A percentile compares a stretch with the other conserved stretches of the same genome.
phyloP scores from a whole-genome alignment of 2,113 vertebrate genomes.

The Mirza zaza region DNA sequence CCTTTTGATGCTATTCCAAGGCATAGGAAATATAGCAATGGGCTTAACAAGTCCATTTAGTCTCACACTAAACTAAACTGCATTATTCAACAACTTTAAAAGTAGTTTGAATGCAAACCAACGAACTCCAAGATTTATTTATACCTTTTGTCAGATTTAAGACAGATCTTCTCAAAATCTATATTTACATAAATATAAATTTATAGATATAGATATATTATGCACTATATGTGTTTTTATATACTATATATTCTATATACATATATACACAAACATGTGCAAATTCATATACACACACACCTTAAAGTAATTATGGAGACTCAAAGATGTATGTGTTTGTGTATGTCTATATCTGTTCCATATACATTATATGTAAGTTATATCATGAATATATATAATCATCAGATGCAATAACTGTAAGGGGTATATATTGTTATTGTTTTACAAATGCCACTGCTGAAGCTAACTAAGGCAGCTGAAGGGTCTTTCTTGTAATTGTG shows the following conservation, averaged over 20 bases:
- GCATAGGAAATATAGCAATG: not conserved
- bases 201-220: not conserved
- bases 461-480: not conserved
- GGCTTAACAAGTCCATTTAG: not conserved
- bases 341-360: not conserved
- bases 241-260: not conserved
- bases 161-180: not conserved
- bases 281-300: not conserved
- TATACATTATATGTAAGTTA: not conserved
- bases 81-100: not conserved
- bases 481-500: not conserved
- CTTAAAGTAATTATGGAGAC: not conserved
- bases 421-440: not conserved
- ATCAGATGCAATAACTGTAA: not conserved
- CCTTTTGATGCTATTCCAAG: not conserved
- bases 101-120: not conserved
- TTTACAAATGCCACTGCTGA: not conserved
- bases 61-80: not conserved
- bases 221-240: not conserved
- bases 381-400: not conserved
- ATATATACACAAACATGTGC: not conserved
- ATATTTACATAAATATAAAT: not conserved
- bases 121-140: not conserved
- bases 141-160: not conserved
- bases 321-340: not conserved